Conservation (phyloP, 2,113 vertebrate species). For the Microcebus griseorufus region DNA sequence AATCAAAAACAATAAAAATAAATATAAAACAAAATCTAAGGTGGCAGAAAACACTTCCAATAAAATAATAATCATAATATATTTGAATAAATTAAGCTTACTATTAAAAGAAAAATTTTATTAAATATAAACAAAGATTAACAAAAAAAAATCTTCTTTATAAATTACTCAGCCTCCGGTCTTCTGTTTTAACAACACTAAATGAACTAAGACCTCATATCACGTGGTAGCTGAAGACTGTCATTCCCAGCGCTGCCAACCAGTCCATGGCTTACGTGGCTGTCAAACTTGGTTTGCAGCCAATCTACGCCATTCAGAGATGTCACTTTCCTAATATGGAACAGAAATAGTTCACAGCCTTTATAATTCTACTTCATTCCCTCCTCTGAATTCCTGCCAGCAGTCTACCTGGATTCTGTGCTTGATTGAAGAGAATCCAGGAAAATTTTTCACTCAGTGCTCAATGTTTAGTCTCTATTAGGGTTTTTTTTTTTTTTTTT, state of each 20-base stretch:
- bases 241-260: background rate
- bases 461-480: background rate
- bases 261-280: background rate
- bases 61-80: background rate
- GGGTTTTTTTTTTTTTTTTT: background rate
- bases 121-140: background rate
- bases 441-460: background rate
- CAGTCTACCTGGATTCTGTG: background rate
- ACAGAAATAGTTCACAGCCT: background rate
- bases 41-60: background rate
- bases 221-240: background rate
- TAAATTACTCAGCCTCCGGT: background rate
- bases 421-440: background rate
- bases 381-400: background rate
- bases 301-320: background rate
- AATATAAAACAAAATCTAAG: background rate
- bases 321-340: background rate
- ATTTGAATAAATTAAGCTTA: background rate
- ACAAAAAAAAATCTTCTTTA: background rate
- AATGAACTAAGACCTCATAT: background rate
- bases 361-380: background rate
- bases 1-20: background rate
- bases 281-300: background rate
- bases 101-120: background rate
- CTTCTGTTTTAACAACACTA: background rate